Conservation (phyloP, 2,888 invertebrate species). For the Tiliacea citrago region DNA sequence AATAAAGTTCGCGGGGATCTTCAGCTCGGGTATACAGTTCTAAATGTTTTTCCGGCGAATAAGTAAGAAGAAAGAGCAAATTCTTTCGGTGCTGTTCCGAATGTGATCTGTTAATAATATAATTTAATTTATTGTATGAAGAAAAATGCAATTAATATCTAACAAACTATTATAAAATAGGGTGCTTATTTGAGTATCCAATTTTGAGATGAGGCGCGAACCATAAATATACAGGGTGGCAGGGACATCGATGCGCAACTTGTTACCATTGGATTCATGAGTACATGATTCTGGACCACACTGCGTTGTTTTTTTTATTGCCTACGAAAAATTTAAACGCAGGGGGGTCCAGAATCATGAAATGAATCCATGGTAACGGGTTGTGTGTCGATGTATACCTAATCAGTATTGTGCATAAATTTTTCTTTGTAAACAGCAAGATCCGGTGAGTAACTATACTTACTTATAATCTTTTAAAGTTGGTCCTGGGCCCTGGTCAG, state of each 20-base stretch:
- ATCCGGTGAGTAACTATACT: conserved; percentile 25
- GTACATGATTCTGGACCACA: too few species aligned
- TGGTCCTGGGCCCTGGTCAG: conserved; percentile 68
- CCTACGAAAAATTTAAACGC: too few species aligned
- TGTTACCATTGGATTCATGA: too few species aligned
- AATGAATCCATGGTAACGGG: too few species aligned
- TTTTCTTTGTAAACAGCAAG: not conserved
- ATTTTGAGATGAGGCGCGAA: too few species aligned
- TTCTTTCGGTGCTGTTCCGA: conserved; percentile 66
- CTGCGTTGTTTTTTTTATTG: too few species aligned
- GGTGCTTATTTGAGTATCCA: too few species aligned
- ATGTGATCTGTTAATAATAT: conserved; percentile 71
- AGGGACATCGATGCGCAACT: too few species aligned
- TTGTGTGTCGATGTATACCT: too few species aligned
- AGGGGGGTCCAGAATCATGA: too few species aligned
- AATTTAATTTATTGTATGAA: too few species aligned
- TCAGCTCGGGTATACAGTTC: conserved; percentile 64
- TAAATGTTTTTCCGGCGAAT: conserved; percentile 56
- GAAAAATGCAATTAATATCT: not conserved
- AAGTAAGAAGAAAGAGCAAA: conserved; percentile 68
- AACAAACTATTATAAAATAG: not conserved
- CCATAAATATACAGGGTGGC: too few species aligned
- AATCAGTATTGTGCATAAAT: not conserved
- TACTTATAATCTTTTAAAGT: conserved; percentile 83
- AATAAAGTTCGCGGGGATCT: conserved; percentile 67